Base-by-base conservation (phyloP, 2,797 vertebrate genomes). In the Pyrocephalus nanus region DNA sequence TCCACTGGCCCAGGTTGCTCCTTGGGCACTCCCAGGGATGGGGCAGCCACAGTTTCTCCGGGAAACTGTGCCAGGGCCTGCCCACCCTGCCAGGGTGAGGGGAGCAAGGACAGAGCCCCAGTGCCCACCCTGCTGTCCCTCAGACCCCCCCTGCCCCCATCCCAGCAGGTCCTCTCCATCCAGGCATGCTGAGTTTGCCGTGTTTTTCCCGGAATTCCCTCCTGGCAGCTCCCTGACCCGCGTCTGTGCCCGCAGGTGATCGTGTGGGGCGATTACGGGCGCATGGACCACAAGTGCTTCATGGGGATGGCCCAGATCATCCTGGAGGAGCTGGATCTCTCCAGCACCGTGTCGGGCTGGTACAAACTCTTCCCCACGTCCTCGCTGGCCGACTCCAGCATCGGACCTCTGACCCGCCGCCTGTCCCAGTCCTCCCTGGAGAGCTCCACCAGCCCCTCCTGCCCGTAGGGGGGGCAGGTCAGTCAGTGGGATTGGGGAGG, bases 221-320 rank as follows among this genome's bases (percentile, higher is more conserved):
- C 6, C 47, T 0, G 50, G 83, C 75, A 16, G 40, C 34, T 21
- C 45, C 48, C 32, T 7, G 4, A 36, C 2, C 0, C 50, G 47
- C 18, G 27, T 2, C 81, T 78, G 48, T 80, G 43, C 87, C 73
- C 47, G 0, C 93, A 99, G 99, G 99, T 99, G 95, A 99, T 99
- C 17, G 99, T 99, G 69, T 99, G 99, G 99, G 99, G 99, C 22
- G 99, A 99, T 95, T 99, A 99, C 2, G 99, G 99, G 65, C 99
- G 99, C 94, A 99, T 99, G 99, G 99, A 99, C 98, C 98, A 99
- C 98, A 99, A 99, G 98, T 99, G 99, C 98, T 99, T 99, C 99
- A 99, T 99, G 99, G 99, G 99, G 92, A 99, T 99, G 99, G 99
- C 99, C 71, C 99, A 99, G 98, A 99, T 99, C 96, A 98, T 99